phyloP scores from a whole-genome alignment of 2,888 invertebrate species.

The Deilephila elpenor region DNA sequence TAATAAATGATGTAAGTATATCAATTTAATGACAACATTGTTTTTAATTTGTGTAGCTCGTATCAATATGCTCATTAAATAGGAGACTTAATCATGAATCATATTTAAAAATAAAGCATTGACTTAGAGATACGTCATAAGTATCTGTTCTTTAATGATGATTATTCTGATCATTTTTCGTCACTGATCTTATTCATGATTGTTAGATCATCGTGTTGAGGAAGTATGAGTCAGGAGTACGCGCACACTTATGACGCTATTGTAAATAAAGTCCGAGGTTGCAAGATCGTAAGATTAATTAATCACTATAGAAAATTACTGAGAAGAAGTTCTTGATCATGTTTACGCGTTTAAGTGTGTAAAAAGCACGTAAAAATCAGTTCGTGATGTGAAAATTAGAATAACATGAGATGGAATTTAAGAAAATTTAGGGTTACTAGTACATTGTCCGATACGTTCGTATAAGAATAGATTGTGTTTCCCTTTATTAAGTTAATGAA shows the following conservation, averaged over 20 bases:
- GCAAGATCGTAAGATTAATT: slow-evolving; percentile 22
- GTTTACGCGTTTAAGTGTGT: not conserved
- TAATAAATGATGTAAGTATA: not conserved
- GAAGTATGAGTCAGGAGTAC: slow-evolving; percentile 49
- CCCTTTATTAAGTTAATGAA: not conserved
- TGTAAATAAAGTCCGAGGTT: slow-evolving; percentile 31
- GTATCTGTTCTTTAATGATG: slow-evolving; percentile 30
- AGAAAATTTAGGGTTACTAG: not conserved
- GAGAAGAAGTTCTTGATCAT: not conserved
- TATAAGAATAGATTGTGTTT: not conserved
- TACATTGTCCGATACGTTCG: not conserved
- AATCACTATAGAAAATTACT: slow-evolving; percentile 23
- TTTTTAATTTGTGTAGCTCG: not conserved
- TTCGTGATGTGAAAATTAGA: not conserved
- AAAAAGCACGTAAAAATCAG: not conserved
- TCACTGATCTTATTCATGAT: slow-evolving; percentile 64
- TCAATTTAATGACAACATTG: not conserved
- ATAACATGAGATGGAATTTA: not conserved
- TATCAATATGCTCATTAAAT: not conserved
- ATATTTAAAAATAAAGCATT: slow-evolving; percentile 11
- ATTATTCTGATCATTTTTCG: slow-evolving; percentile 40
- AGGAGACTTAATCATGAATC: not conserved
- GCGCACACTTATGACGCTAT: slow-evolving; percentile 31
- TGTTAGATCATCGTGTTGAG: slow-evolving; percentile 52
- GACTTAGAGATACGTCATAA: slow-evolving; percentile 36